These are phyloP conservation scores for Drosophila kambysellisi DNA, from an alignment of 2,888 invertebrate species.

Conservation along the genomic window DNA sequence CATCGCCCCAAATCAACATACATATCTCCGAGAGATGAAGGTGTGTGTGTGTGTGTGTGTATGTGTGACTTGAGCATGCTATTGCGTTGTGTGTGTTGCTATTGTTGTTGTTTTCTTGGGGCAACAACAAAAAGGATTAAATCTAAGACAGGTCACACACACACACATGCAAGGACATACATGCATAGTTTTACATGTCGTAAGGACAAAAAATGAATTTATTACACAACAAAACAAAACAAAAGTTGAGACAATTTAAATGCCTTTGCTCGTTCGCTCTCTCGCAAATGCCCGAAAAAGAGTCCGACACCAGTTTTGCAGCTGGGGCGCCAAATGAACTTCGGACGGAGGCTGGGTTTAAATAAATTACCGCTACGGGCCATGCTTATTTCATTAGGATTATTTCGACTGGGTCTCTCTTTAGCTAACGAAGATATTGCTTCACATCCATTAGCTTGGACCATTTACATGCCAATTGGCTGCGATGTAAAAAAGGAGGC, in stretches of 20 bases:
- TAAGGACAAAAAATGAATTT: slow-evolving; percentile 82
- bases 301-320: slow-evolving; percentile 54
- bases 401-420: slow-evolving; percentile 60
- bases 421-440: slow-evolving; percentile 28
- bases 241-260: slow-evolving; percentile 82
- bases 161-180: slow-evolving; percentile 24
- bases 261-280: slow-evolving; percentile 48
- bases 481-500: not conserved
- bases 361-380: slow-evolving; percentile 82
- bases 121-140: slow-evolving; percentile 79
- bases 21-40: not conserved
- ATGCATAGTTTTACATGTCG: slow-evolving; percentile 69
- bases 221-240: slow-evolving; percentile 80
- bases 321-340: slow-evolving; percentile 40
- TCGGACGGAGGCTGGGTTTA: slow-evolving; percentile 50
- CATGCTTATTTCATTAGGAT: slow-evolving; percentile 81
- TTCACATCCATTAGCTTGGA: slow-evolving; percentile 20
- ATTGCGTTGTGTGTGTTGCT: slow-evolving; percentile 38
- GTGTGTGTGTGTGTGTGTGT: not conserved
- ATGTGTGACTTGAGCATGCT: slow-evolving; percentile 28
- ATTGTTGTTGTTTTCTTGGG: slow-evolving; percentile 24
- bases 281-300: slow-evolving; percentile 13
- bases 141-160: slow-evolving; percentile 67
- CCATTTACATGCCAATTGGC: slow-evolving; percentile 27
- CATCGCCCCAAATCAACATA: slow-evolving; percentile 77